Base-by-base conservation (phyloP, 2,888 invertebrate species). In the Tryphoninae sp. region DNA sequence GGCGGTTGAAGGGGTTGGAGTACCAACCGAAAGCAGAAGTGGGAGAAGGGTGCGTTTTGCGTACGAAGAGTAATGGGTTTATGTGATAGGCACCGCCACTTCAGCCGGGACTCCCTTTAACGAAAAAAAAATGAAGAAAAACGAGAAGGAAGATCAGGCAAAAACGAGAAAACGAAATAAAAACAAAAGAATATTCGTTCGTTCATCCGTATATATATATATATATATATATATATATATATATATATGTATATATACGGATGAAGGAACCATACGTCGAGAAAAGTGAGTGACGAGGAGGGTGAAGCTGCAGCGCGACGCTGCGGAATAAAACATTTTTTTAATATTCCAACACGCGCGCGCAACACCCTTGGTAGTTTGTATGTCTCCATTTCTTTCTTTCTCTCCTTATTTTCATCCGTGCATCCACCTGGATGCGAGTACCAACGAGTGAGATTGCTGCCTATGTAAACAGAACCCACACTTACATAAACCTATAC, bases 1-100 rank as follows among this genome's bases (percentile, higher is more conserved):
- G 33, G 51, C 33, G 40, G 23, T 11, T 55, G 51, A 73, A 49
- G 22, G 64, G 53, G 55, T 40, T 49, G 51, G 55, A 19, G 59
- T 19, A 40, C 42, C 23, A 42, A 40, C 42, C 23, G 53, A 19
- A 8, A 55, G 16, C 19, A 55, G 19, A 19, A 55, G 16, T 16
- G 19, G 19, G 55, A 45, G 45, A 45, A 51, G 40, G 51, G 40
- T 13, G 67, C 59, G 59, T 68, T 68, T 76, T 40, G 49, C 71
- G 33, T 78, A 75, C 78, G 81, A 81, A 81, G 81, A 81, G 81
- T 78, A 81, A 81, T 81, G 81, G 81, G 78, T 61, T 65, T 75
- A 53, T 71, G 73, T 71, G 78, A 81, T 81, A 81, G 78, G 69
- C 69, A 64, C 59, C 71, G 74, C 81, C 78, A 58, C 81, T 78